phyloP scores from a whole-genome alignment of 1,140 invertebrate species.

The Liolophura sinensis region DNA sequence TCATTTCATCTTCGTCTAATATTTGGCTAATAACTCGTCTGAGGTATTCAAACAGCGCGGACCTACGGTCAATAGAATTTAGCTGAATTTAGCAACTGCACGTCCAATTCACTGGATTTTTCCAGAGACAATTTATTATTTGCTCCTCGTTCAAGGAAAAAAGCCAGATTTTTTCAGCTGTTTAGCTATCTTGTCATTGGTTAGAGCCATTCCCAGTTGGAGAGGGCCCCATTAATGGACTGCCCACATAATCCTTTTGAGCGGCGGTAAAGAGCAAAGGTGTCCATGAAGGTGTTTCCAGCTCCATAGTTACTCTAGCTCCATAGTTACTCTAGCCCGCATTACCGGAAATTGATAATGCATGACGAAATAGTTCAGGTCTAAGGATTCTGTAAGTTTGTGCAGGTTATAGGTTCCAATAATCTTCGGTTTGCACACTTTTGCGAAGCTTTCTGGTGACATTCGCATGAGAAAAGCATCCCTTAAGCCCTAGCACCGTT shows the following conservation, averaged over 20 bases:
- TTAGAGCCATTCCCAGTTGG: neutral
- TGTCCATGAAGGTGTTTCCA: conserved; percentile 10
- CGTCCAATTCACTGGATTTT: too few species aligned
- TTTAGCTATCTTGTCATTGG: too few species aligned
- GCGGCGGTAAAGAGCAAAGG: conserved; percentile 2
- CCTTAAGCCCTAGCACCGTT: neutral
- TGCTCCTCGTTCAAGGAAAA: too few species aligned
- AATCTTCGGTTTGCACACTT: conserved; percentile 1
- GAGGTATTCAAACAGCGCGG: too few species aligned
- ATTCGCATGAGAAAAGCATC: neutral
- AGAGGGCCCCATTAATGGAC: conserved; percentile 9
- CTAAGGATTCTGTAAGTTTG: neutral
- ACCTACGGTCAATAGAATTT: too few species aligned
- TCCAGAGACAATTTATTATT: too few species aligned
- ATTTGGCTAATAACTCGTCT: too few species aligned
- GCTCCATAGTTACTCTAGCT: conserved; percentile 4
- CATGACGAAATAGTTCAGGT: conserved; percentile 12
- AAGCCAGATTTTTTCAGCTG: too few species aligned
- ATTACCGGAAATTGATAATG: conserved; percentile 7
- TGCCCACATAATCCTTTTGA: neutral
- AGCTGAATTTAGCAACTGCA: too few species aligned
- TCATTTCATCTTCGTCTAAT: too few species aligned
- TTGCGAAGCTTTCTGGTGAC: neutral
- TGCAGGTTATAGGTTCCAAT: neutral
- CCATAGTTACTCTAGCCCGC: conserved; percentile 7